Percentiles rank a stretch among this genome's conserved stretches.
These are phyloP conservation scores for Cryptophagus acutangulus DNA, from an alignment of 2,888 invertebrate species.

Conservation along the genomic window DNA sequence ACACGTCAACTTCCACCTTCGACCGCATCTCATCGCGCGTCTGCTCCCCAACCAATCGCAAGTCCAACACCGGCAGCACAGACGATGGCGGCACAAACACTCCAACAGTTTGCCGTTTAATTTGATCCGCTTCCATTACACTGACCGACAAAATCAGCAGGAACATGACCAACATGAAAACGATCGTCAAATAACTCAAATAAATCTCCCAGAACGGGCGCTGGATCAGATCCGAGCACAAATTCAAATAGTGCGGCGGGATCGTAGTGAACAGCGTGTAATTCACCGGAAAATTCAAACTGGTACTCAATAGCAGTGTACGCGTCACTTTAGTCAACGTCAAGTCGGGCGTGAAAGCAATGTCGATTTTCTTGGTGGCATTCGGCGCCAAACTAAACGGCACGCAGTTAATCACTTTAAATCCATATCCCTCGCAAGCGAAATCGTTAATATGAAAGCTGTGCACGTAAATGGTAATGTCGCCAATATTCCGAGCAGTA, in stretches of 20 bases:
- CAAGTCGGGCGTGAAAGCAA: constrained; percentile 85
- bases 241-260: constrained; percentile 57
- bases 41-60: constrained; percentile 54
- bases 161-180: constrained; percentile 54
- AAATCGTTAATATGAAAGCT: constrained; percentile 62
- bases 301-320: constrained; percentile 58
- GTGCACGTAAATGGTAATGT: constrained; percentile 72
- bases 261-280: constrained; percentile 66
- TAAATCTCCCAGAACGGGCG: constrained; percentile 72
- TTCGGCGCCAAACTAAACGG: constrained; percentile 69
- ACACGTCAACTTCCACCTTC: neutral
- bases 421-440: constrained; percentile 74
- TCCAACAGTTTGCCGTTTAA: constrained; percentile 53
- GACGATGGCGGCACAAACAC: constrained; percentile 49
- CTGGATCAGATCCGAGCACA: constrained; percentile 63
- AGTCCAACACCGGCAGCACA: constrained; percentile 58
- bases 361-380: constrained; percentile 70
- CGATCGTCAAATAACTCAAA: constrained; percentile 60
- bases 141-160: constrained; percentile 63
- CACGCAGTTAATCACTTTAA: constrained; percentile 69
- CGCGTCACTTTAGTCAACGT: constrained; percentile 70
- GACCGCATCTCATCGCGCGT: constrained; percentile 43
- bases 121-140: constrained; percentile 67
- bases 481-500: constrained; percentile 84
- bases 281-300: constrained; percentile 57